phyloP scores from a whole-genome alignment of 2,113 vertebrate genomes.

The Leuciscus idus region DNA sequence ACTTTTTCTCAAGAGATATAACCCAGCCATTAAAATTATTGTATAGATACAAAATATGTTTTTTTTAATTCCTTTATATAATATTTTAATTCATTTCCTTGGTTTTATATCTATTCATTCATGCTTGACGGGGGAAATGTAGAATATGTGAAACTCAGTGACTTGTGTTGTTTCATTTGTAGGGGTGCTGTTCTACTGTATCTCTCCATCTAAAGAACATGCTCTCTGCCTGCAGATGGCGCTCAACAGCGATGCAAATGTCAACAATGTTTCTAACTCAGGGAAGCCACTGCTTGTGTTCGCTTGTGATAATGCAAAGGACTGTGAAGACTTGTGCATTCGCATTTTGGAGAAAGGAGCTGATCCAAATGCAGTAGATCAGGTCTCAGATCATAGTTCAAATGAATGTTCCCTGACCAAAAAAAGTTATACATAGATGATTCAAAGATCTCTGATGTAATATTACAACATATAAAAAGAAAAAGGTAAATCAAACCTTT shows the following conservation, averaged over 20 bases:
- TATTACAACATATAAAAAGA: background rate
- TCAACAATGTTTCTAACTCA: slow-evolving; percentile 73
- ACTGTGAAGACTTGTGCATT: slow-evolving; percentile 77
- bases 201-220: slow-evolving; percentile 79
- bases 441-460: background rate
- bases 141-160: background rate
- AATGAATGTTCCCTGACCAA: background rate
- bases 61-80: background rate
- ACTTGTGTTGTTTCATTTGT: slow-evolving; percentile 22
- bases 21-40: background rate
- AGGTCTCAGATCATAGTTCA: slow-evolving; percentile 40
- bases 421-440: background rate
- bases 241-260: slow-evolving; percentile 78
- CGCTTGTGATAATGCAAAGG: slow-evolving; percentile 79
- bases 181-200: slow-evolving; percentile 86
- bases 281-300: slow-evolving; percentile 80
- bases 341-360: slow-evolving; percentile 82
- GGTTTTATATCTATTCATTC: background rate
- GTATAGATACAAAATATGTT: background rate
- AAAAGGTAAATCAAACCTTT: no score
- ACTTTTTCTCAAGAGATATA: background rate
- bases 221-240: slow-evolving; percentile 75
- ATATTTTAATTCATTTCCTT: background rate
- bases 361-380: slow-evolving; percentile 74
- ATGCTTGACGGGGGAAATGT: background rate